Evolutionary conservation across 2,888 invertebrate genomes (phyloP).

Genomic region (Spilosoma lubricipeda): DNA sequence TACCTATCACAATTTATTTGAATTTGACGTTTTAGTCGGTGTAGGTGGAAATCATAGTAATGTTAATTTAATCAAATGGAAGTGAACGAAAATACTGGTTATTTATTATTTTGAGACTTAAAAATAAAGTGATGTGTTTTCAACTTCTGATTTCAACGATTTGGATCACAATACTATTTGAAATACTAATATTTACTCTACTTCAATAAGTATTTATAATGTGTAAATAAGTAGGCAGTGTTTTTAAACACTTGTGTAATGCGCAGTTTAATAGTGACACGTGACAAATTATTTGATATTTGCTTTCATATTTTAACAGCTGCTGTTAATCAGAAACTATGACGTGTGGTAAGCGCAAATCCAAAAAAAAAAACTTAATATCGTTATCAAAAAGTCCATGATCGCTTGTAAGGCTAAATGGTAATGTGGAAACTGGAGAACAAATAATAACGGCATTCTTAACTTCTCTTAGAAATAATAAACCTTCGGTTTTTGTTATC

Average conservation of each 20-base stretch:
- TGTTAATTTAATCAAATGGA: neutral
- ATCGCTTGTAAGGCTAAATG: constrained; percentile 33
- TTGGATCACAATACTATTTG: too few relatives aligned
- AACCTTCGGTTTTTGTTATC: neutral
- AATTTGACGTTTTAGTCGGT: neutral
- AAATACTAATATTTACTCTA: too few relatives aligned
- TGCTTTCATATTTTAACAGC: neutral
- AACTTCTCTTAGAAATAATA: neutral
- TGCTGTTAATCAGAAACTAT: constrained; percentile 39
- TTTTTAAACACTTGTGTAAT: too few relatives aligned
- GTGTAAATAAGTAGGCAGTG: too few relatives aligned
- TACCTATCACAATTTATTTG: neutral
- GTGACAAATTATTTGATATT: too few relatives aligned
- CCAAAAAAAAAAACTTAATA: constrained; percentile 19
- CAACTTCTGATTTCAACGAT: too few relatives aligned
- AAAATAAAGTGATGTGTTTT: too few relatives aligned
- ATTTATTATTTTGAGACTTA: too few relatives aligned
- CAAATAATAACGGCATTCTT: neutral
- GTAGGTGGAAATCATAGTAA: neutral
- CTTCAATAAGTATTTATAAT: too few relatives aligned
- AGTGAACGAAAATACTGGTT: neutral
- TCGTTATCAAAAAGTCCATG: constrained; percentile 19
- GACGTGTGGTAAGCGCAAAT: constrained; percentile 26
- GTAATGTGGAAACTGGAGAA: neutral
- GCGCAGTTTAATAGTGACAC: too few relatives aligned